These are phyloP conservation scores for Hyphantria cunea DNA, from an alignment of 1,140 invertebrate species.

Conservation along the genomic window DNA sequence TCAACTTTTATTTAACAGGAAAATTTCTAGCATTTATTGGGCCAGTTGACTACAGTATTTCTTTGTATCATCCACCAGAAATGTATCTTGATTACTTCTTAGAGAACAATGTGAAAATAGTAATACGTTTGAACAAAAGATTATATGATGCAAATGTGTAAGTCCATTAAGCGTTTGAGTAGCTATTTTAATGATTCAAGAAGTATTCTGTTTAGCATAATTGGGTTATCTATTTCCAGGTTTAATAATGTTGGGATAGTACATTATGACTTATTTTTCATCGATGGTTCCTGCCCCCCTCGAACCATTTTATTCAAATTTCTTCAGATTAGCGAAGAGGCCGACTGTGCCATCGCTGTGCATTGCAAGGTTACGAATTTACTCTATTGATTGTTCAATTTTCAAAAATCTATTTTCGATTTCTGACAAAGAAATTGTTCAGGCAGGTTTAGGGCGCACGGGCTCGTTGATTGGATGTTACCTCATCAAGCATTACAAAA, in stretches of 20 bases:
- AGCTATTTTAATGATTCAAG: not conserved
- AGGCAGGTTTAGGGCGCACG: conserved; percentile 97
- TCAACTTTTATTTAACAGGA: too few species aligned
- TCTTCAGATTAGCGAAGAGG: conserved; percentile 93
- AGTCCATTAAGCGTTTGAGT: conserved; percentile 34
- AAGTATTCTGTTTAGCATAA: not conserved
- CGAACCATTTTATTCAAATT: conserved; percentile 95
- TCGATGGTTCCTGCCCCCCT: conserved; percentile 96
- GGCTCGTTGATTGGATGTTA: conserved; percentile 98
- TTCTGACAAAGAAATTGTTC: conserved; percentile 63
- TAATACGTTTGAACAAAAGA: conserved; percentile 96
- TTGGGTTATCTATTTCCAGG: conserved; percentile 73
- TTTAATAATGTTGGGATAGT: conserved; percentile 96
- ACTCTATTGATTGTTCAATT: conserved; percentile 25
- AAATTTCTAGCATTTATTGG: conserved; percentile 99
- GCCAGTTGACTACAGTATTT: conserved; percentile 92
- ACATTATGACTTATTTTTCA: conserved; percentile 98
- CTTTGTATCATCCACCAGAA: conserved; percentile 94
- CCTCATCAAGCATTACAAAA: conserved; percentile 98
- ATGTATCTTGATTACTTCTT: conserved; percentile 97
- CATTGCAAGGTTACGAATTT: conserved; percentile 93
- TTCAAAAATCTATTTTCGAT: conserved; percentile 16
- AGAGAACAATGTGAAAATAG: conserved; percentile 93
- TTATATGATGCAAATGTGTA: conserved; percentile 91
- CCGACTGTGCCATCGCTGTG: conserved; percentile 91